Evolutionary conservation across 2,113 vertebrate species (phyloP).

Genomic region (Cranoglanis bouderius): DNA sequence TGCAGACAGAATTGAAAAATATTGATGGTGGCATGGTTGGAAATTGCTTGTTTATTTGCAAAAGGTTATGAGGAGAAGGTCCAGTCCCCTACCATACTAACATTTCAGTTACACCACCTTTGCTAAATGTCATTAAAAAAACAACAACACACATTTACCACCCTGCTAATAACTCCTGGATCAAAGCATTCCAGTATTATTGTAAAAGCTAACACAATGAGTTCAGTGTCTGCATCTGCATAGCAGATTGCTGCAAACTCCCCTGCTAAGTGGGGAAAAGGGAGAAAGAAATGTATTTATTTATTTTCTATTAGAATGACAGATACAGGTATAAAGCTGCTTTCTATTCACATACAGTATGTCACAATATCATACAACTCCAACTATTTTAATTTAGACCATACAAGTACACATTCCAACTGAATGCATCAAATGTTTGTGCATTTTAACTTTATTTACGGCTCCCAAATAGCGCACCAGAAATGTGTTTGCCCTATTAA

Average conservation of each 20-base stretch:
- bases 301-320: background rate
- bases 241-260: constrained; percentile 40
- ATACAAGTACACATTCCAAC: background rate
- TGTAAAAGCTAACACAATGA: constrained; percentile 28
- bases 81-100: background rate
- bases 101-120: constrained; percentile 9
- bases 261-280: background rate
- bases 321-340: background rate
- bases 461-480: background rate
- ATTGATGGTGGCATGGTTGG: background rate
- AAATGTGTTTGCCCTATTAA: background rate
- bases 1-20: background rate
- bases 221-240: constrained; percentile 45
- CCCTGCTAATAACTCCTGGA: constrained; percentile 29
- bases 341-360: background rate
- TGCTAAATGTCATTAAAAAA: constrained; percentile 32
- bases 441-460: background rate
- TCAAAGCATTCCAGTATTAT: constrained; percentile 54
- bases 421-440: background rate
- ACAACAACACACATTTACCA: background rate
- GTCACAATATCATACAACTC: background rate
- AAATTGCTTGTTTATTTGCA: constrained; percentile 4
- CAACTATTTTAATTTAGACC: background rate
- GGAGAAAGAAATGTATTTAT: background rate
- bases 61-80: background rate